Base-by-base conservation (phyloP, 2,113 vertebrate genomes). In the Calidris pygmaea region DNA sequence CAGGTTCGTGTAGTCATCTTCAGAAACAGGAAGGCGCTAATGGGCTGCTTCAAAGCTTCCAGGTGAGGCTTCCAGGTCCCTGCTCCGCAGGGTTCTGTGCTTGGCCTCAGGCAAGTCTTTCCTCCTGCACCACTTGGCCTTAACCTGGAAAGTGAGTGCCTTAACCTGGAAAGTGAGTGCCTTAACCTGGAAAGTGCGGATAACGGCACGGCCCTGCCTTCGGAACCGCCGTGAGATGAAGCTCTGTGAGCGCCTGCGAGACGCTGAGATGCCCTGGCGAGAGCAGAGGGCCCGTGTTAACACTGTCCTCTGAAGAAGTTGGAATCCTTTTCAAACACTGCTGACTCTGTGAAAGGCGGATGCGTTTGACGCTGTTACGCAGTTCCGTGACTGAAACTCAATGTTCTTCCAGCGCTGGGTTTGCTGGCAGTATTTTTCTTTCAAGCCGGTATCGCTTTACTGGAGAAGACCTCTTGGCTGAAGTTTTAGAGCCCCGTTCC, bases 381-480 rank as follows among this genome's bases (percentile, higher is more conserved):
- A 39, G 65, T 29, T 78, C 62, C 29, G 1, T 1, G 29, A 2
- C 71, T 72, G 88, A 87, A 71, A 67, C 70, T 81, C 43, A n/a
- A 0, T 77, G 85, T 95, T 62, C 81, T 85, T 95, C 81, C 88
- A 94, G 94, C 78, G 2, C 71, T 43, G 19, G 32, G 65, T 63
- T 72, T 86, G 91, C 66, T 87, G 74, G 85, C 56, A 63, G 27
- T 4, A 12, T 35, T 96, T 78, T 32, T 24, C 72, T 88, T 50
- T 30, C 22, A 7, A 62, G 56, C 60, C 47, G 34, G 27, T 15
- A 19, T 74, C 53, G 66, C 71, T 77, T 72, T 17, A 3, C 26
- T 56, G 85, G 63, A 59, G 87, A 78, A 75, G 73, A 89, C 55
- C 82, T 74, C 72, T 83, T 91, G 92, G 92, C 92, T 59, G 47